Evolutionary conservation across 92 coral and sea anemone genomes (phyloP).

Genomic region (Zoanthus solanderi): DNA sequence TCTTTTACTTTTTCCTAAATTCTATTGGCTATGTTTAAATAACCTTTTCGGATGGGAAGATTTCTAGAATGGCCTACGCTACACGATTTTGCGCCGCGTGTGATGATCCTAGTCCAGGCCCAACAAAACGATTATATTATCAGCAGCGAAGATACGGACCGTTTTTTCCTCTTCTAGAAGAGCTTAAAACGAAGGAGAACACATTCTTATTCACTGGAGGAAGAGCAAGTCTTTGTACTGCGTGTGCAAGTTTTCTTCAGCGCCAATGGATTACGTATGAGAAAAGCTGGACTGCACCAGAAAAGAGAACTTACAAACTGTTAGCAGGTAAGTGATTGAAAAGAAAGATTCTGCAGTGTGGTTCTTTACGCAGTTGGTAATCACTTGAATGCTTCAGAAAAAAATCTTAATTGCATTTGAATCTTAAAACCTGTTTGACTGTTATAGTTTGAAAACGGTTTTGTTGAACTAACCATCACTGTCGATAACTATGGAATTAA

Average conservation of each 20-base stretch:
- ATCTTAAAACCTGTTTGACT: not conserved
- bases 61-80: slow-evolving; percentile 43
- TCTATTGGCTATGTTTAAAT: not conserved
- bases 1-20: not conserved
- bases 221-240: slow-evolving; percentile 81
- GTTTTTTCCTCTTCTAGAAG: slow-evolving; percentile 86
- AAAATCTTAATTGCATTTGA: not conserved
- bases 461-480: not conserved
- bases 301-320: slow-evolving; percentile 78
- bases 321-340: slow-evolving; percentile 70
- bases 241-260: slow-evolving; percentile 91
- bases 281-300: slow-evolving; percentile 84
- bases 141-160: slow-evolving; percentile 91
- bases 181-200: slow-evolving; percentile 69
- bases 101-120: slow-evolving; percentile 90
- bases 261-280: slow-evolving; percentile 93
- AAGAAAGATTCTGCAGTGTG: not conserved
- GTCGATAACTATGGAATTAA: not conserved
- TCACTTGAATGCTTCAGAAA: not conserved
- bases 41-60: not conserved
- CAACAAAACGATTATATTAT: slow-evolving; percentile 84
- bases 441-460: not conserved
- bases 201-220: slow-evolving; percentile 78
- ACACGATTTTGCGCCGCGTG: slow-evolving; percentile 80
- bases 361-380: not conserved